Base-by-base conservation (phyloP, 1,140 invertebrate genomes). In the Yoshiicerus persimilis region DNA sequence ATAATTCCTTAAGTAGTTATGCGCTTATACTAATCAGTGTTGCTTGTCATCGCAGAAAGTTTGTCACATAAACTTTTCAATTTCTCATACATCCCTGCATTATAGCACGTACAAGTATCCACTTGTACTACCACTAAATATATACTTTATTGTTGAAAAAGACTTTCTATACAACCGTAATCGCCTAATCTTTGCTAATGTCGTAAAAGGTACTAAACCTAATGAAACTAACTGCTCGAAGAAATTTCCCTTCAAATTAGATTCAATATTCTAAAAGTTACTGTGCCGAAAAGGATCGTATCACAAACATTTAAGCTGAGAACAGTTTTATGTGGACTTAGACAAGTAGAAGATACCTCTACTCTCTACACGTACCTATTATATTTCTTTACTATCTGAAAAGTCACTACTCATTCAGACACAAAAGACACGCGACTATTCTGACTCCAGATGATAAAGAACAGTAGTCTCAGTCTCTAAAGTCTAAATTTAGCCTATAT, bases 181-280 rank as follows among this genome's bases (percentile, higher is more conserved):
- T 80, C 75, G n/a, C 20, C 75, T 80, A 80, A 80, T 80, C 75
- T 80, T 80, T 80, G 66, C 32, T 80, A 38, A 38, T 80, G 75
- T 23, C 34, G 38, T 80, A 80, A 80, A 80, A 80, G 75, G 75
- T 80, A 80, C 75, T 80, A 80, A 80, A 80, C 75, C 34, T 80
- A 80, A 80, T 80, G 34, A 80, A 80, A 34, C 34, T 80, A 80
- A 80, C 75, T 80, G 32, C 75, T 38, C 32, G 75, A 80, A 36
- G 34, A n/a, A 80, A 38, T 34, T 80, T 80, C 75, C 32, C 75
- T 80, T 34, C 75, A 80, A 36, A 80, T 80, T 80, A 80, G 75
- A 80, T 80, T 80, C 75, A 80, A 80, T 80, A 36, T 36, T 80
- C 32, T 34, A 10, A 80, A 80, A 80, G 32, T 30, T 38, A 34